These are phyloP conservation scores for Drosophila phalerata DNA, from an alignment of 2,888 invertebrate genomes.

Conservation along the genomic window DNA sequence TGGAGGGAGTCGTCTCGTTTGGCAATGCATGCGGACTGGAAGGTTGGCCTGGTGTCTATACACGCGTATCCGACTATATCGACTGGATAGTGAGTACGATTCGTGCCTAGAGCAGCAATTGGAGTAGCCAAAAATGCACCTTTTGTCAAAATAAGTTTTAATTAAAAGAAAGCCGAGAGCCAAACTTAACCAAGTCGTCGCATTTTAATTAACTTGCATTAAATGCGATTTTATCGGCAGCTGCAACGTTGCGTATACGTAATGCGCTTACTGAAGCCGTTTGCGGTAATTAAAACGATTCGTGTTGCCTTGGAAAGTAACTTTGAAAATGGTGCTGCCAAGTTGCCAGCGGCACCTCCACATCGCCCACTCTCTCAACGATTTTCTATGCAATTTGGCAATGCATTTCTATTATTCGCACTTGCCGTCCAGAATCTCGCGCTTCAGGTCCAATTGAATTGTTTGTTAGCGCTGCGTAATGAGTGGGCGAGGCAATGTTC, in stretches of 20 bases:
- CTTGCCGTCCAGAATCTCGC: slow-evolving; percentile 38
- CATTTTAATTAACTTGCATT: slow-evolving; percentile 77
- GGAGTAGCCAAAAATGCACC: slow-evolving; percentile 13
- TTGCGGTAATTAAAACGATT: slow-evolving; percentile 77
- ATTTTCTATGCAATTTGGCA: slow-evolving; percentile 82
- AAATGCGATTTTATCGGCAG: slow-evolving; percentile 75
- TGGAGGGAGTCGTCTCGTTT: slow-evolving; percentile 86
- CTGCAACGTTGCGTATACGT: slow-evolving; percentile 67
- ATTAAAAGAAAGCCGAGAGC: slow-evolving; percentile 61
- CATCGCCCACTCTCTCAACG: slow-evolving; percentile 45
- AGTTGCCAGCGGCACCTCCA: slow-evolving; percentile 54
- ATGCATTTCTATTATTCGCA: slow-evolving; percentile 78
- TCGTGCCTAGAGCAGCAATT: slow-evolving; percentile 74
- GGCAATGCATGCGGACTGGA: slow-evolving; percentile 86
- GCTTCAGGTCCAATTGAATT: slow-evolving; percentile 53
- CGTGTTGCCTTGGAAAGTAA: slow-evolving; percentile 39
- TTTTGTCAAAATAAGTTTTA: slow-evolving; percentile 68
- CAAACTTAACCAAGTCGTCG: slow-evolving; percentile 44
- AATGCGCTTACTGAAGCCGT: slow-evolving; percentile 72
- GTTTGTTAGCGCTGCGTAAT: slow-evolving; percentile 64
- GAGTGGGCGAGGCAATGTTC: slow-evolving; percentile 42
- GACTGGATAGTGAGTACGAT: slow-evolving; percentile 89
- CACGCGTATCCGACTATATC: slow-evolving; percentile 88
- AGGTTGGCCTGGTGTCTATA: slow-evolving; percentile 91
- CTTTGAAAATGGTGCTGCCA: slow-evolving; percentile 50